Percentiles rank a stretch among this genome's conserved stretches.
These are phyloP conservation scores for Bambusicola thoracicus DNA, from an alignment of 2,113 vertebrate genomes.

Conservation along the genomic window DNA sequence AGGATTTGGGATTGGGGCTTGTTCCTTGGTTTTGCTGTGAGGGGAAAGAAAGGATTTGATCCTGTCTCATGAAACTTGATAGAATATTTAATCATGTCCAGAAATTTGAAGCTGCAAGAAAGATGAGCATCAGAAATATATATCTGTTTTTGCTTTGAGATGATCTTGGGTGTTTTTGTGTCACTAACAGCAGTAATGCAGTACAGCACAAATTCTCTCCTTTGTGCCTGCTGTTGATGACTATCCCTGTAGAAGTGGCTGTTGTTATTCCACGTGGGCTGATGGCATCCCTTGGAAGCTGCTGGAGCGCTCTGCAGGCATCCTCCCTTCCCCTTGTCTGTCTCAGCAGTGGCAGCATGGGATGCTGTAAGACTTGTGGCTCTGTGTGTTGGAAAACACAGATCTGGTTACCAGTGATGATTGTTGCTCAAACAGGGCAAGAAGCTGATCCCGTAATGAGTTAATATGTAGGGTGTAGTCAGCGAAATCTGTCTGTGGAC, in stretches of 20 bases:
- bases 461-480: background rate
- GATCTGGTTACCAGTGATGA: background rate
- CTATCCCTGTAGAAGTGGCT: background rate
- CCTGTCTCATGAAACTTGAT: background rate
- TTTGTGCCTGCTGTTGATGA: rapidly evolving
- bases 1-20: background rate
- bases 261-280: background rate
- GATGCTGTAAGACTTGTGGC: background rate
- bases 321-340: background rate
- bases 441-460: background rate
- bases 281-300: background rate
- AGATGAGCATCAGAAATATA: background rate
- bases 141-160: background rate
- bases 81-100: background rate
- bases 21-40: rapidly evolving
- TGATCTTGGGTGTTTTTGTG: background rate
- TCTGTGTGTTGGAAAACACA: background rate
- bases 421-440: rapidly evolving
- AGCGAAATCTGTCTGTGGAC: background rate
- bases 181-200: background rate
- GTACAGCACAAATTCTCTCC: background rate
- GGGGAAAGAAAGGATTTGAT: background rate
- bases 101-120: background rate
- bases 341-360: background rate
- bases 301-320: rapidly evolving